These are phyloP conservation scores for Eupelmus urozonus DNA, from an alignment of 2,888 invertebrate genomes.

Conservation along the genomic window DNA sequence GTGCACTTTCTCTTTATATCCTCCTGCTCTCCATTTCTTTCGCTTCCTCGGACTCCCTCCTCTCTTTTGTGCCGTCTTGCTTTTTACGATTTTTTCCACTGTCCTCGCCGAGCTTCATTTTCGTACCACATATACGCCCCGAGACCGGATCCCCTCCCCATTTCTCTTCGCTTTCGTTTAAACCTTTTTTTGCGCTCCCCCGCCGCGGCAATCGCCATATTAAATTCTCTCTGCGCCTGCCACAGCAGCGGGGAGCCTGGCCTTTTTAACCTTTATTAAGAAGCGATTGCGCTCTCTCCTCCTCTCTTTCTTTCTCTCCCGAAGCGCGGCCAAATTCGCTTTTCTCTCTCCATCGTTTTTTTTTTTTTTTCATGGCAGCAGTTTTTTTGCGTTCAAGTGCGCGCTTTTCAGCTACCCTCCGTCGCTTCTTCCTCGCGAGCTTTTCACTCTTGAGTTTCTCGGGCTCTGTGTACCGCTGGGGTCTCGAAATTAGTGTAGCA, in stretches of 20 bases:
- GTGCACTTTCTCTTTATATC: not conserved
- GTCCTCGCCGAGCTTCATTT: not conserved
- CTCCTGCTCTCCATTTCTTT: not conserved
- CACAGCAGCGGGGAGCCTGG: not conserved
- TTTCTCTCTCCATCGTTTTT: not conserved
- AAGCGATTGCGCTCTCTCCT: conserved; percentile 22
- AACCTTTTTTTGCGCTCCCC: conserved; percentile 4
- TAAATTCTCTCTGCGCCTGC: not conserved
- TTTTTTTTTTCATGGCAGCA: conserved; percentile 1
- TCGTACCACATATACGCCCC: conserved; percentile 7
- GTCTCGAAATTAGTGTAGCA: conserved; percentile 1
- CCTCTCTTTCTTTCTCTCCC: not conserved
- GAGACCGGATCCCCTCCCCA: not conserved
- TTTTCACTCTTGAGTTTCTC: not conserved
- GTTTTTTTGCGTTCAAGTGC: conserved; percentile 11
- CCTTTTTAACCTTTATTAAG: conserved; percentile 17
- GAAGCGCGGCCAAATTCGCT: too few relatives aligned
- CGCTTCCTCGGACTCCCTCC: not conserved
- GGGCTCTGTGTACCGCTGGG: not conserved
- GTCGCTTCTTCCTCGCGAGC: not conserved
- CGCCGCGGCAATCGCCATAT: not conserved
- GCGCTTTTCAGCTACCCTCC: conserved; percentile 13
- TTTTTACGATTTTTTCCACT: conserved; percentile 1
- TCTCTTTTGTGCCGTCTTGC: not conserved
- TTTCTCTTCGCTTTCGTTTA: not conserved